These are phyloP conservation scores for Temnopleurus reevesii DNA, from an alignment of 53 echinoderm and acorn worm species.

Conservation along the genomic window DNA sequence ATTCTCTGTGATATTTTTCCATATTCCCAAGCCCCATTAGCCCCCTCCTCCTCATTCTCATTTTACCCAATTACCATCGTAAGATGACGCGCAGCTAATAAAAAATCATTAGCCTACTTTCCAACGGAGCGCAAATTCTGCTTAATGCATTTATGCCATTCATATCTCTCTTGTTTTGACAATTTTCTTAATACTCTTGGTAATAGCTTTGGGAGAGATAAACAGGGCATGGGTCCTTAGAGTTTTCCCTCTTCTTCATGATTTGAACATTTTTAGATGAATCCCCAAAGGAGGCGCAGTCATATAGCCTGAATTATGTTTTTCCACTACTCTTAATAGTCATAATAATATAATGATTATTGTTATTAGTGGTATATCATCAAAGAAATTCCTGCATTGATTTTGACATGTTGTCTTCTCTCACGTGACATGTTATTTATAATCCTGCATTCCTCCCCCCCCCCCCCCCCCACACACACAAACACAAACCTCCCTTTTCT, in stretches of 20 bases:
- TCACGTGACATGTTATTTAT: conserved; percentile 1
- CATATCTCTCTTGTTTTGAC: conserved; percentile 3
- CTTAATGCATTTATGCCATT: conserved; percentile 15
- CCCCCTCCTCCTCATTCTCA: neutral
- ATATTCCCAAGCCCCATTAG: neutral
- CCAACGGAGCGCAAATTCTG: neutral
- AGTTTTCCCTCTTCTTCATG: neutral
- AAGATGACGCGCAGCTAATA: conserved; percentile 23
- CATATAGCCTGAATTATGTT: conserved; percentile 33
- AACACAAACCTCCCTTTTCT: too few relatives aligned
- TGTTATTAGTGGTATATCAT: neutral
- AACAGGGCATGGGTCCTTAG: neutral
- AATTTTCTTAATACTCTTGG: neutral
- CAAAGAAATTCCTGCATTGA: neutral
- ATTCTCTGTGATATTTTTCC: neutral
- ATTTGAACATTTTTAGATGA: neutral
- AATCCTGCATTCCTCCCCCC: too few relatives aligned
- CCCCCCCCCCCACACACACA: too few relatives aligned
- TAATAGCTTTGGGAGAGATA: neutral
- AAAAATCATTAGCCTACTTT: conserved; percentile 37
- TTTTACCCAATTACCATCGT: conserved; percentile 12
- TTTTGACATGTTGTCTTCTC: neutral
- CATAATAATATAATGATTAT: neutral
- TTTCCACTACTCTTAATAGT: neutral
- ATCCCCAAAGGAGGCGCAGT: neutral